A percentile compares a stretch with the other conserved stretches of the same genome.
Evolutionary conservation across 1,140 invertebrate species (phyloP).

Genomic region (Heterodera schachtii): DNA sequence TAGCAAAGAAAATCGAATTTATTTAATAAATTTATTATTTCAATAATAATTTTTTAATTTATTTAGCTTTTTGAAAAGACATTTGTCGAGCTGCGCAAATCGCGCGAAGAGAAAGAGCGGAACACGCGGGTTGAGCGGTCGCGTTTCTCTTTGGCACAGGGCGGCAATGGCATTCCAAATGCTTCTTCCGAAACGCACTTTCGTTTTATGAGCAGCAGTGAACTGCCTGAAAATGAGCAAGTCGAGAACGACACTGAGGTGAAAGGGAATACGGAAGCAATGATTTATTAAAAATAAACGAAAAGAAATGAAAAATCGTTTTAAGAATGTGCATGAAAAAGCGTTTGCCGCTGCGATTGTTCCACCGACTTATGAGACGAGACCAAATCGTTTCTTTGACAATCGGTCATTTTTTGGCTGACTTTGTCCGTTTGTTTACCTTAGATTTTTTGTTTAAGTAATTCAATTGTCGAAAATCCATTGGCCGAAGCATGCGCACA

Average conservation of each 20-base stretch:
- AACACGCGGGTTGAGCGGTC: conserved; percentile 41
- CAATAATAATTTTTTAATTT: neutral
- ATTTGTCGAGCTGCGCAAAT: conserved; percentile 36
- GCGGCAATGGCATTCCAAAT: conserved; percentile 12
- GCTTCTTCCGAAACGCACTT: conserved; percentile 9
- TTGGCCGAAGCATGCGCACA: conserved; percentile 30
- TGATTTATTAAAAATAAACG: neutral
- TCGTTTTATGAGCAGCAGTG: conserved; percentile 12
- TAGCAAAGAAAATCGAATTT: no score
- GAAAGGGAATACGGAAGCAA: no score
- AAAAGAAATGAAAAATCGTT: neutral
- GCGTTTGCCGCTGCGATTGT: conserved; percentile 25
- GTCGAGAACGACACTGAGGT: conserved; percentile 17
- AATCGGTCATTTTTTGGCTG: conserved; percentile 16
- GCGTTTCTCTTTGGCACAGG: conserved; percentile 29
- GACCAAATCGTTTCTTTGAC: conserved; percentile 32
- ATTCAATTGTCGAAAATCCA: conserved; percentile 42
- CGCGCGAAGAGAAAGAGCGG: conserved; percentile 44
- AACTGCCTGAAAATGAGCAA: conserved; percentile 23
- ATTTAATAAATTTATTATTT: neutral
- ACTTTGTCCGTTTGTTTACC: neutral
- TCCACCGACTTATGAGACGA: conserved; percentile 25
- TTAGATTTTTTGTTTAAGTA: neutral
- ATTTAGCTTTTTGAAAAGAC: conserved; percentile 45
- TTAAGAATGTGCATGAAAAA: conserved; percentile 33